Evolutionary conservation across 30 jellyfish, hydroid and myxozoan genomes (phyloP), one percentile per base, ranked within the genome.

Genomic region (Morbakka virulenta): DNA sequence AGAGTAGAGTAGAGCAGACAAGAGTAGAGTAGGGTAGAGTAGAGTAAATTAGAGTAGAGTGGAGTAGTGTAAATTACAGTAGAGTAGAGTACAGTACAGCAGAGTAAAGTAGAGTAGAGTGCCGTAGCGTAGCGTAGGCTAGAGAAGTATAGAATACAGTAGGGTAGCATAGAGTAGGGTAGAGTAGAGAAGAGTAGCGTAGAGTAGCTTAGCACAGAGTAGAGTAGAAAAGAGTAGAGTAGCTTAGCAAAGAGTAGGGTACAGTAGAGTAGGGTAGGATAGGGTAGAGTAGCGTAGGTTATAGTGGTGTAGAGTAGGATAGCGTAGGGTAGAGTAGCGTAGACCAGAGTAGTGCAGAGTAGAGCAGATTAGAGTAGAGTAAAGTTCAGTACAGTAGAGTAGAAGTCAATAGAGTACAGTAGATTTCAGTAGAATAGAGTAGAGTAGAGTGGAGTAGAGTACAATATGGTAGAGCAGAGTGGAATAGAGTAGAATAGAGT

Each of bases 191-290:
- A n/a, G n/a, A n/a, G n/a, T n/a, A n/a, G n/a, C n/a, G n/a, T n/a
- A n/a, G n/a, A n/a, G n/a, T n/a, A n/a, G n/a, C n/a, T n/a, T n/a
- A n/a, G n/a, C n/a, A n/a, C n/a, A n/a, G n/a, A n/a, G 78, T 66
- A 66, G 23, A 49, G 30, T 68, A 68, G 28, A 68, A 67, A 31
- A 68, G 4, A 68, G 80, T 30, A 71, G 22, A 71, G 83, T 71
- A 71, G 22, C 32, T 66, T 30, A 71, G 22, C 41, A 71, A 72
- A 4, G n/a, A 47, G 61, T 47, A 47, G 13, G 25, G 77, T 35
- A 71, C 21, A 71, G 83, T 74, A 76, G 22, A 76, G 87, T 76
- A 76, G 22, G 62, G 87, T 76, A 76, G 22, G 62, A 79, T 76
- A 76, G 13, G 62, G 87, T 62, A 76, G 22, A 76, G 87, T 76